Evolutionary conservation across 2,888 invertebrate genomes (phyloP).

Genomic region (Sinelater perroti): DNA sequence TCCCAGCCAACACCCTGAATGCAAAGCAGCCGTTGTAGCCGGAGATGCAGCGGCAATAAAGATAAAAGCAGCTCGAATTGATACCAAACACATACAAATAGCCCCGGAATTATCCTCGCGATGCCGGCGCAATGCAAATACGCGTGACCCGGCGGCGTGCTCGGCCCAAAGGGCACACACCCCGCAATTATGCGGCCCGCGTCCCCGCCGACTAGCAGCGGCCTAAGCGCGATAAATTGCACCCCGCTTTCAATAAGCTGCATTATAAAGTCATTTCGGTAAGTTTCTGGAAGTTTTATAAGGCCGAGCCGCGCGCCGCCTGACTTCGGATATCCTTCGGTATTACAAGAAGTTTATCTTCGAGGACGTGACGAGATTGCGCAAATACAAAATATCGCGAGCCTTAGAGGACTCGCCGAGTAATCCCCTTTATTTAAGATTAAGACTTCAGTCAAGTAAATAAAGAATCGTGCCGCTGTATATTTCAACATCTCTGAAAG

Average conservation of each 20-base stretch:
- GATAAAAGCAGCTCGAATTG: conserved; percentile 30
- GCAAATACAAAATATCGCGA: conserved; percentile 43
- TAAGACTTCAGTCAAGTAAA: conserved; percentile 47
- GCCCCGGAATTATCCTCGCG: conserved; percentile 27
- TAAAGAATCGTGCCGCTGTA: conserved; percentile 41
- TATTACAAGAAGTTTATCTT: conserved; percentile 50
- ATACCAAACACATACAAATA: conserved; percentile 33
- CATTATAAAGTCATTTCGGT: conserved; percentile 33
- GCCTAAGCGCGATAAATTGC: no score
- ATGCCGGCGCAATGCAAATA: conserved; percentile 19
- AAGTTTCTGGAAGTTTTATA: conserved; percentile 33
- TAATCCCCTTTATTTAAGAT: conserved; percentile 49
- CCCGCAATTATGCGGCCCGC: conserved; percentile 32
- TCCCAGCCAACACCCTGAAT: not conserved
- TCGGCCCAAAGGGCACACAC: conserved; percentile 27
- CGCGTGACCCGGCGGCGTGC: conserved; percentile 28
- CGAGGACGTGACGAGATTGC: conserved; percentile 41
- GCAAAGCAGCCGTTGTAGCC: not conserved
- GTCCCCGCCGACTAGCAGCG: no score
- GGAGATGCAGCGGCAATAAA: conserved; percentile 13
- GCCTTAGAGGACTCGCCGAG: conserved; percentile 45
- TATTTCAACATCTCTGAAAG: conserved; percentile 22
- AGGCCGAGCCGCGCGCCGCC: conserved; percentile 33
- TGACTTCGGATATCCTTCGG: conserved; percentile 40
- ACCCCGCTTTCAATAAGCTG: conserved; percentile 30